Base-by-base conservation (phyloP, 2,888 invertebrate genomes). In the Strigamia transsilvanica region DNA sequence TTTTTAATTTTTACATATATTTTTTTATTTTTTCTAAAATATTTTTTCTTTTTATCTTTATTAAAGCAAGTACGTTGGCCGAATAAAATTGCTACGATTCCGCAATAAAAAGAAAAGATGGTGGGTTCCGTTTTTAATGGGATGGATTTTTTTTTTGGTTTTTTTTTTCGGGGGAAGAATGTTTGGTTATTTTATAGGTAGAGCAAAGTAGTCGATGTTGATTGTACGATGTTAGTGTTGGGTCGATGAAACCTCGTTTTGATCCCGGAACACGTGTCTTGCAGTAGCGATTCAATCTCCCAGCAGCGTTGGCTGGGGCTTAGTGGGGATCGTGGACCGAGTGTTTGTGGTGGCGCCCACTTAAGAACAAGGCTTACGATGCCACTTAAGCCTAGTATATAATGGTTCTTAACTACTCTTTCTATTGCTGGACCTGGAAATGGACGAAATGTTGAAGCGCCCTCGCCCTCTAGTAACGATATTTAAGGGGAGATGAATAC, bases 231-330 rank as follows among this genome's bases (percentile, higher is more conserved):
- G 73, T 73, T 73, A 32, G 32, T 73, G 32, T 73, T 73, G 73
- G 73, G 73, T 73, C 73, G 73, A 73, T 73, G 73, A 73, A 73
- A 38, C 38, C 79, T 38, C 42, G 38, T 79, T 79, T 38, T 79
- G 79, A 79, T 79, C 79, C 79, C 42, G 79, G 79, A 79, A 79
- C 79, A 79, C 79, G 79, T 79, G 79, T 79, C 79, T 79, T 42
- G 79, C 42, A 38, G 79, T 79, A 79, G 79, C 79, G 79, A 79
- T 79, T 79, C 41, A 79, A 79, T 79, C 79, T 79, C 73, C 73
- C 73, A 73, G 73, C 73, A 79, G 38, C 79, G 79, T 79, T 79
- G 41, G 38, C 79, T 79, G 38, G 79, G 79, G 73, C 73, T 73
- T 73, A 73, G 73, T 73, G 73, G 73, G 73, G 73, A 73, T 73